Evolutionary conservation across 35 echinoderm and acorn worm species (phyloP), one percentile per base, ranked within the genome.

Genomic region (Hemicentrotus pulcherrimus): DNA sequence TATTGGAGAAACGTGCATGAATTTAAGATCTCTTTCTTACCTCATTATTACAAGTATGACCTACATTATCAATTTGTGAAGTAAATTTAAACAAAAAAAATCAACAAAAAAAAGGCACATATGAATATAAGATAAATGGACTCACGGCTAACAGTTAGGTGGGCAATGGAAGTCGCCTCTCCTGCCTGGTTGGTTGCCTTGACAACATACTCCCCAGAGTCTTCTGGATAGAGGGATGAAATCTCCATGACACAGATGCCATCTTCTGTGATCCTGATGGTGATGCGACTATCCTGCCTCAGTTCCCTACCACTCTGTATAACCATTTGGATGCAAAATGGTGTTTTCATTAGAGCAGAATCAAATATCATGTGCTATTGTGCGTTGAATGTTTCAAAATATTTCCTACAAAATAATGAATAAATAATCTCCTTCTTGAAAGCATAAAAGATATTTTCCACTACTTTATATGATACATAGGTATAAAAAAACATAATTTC

Each of bases 181-280:
- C 98, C 98, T 88, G 97, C 98, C 95, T 95, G 95, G 97, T 99
- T 98, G 71, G 96, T 50, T 86, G 98, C 98, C 95, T 96, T 95
- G 12, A 99, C 97, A 92, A 98, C 88, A 90, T 98, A 98, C 71
- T 98, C 93, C 11, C 96, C 98, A 91, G 92, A 96, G 95, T 99
- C 98, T 88, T 97, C 65, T 3, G 96, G 96, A 52, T 95, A 94
- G 32, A 99, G 95, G 31, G 91, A 95, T 46, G 94, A 91, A 92
- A 99, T 98, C 65, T 97, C 94, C 32, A 99, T 94, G 59, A 94
- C 93, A 86, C 97, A 96, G 32, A 61, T 94, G 61, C 98, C 98
- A 94, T 95, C 95, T 48, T 97, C 92, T 71, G 95, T 96, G 78
- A 97, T 92, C 86, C 96, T 96, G 92, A 98, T 99, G 24, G 95